A percentile compares a stretch with the other conserved stretches of the same genome.
Conservation (phyloP, 2,888 invertebrate genomes). For the Lacanobia wlatinum region DNA sequence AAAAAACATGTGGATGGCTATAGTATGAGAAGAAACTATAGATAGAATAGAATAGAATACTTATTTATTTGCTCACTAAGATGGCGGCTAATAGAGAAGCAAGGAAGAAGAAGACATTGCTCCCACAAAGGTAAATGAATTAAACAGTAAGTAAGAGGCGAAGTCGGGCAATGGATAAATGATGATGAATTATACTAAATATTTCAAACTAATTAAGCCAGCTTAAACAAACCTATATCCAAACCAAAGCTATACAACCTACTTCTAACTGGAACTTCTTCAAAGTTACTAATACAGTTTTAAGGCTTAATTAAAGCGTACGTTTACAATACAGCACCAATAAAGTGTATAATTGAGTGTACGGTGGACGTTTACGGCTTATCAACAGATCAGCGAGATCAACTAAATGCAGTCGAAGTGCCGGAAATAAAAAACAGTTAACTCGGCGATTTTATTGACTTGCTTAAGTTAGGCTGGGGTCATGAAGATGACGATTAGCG, state of each 20-base stretch:
- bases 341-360: conserved; percentile 48
- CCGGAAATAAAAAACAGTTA: conserved; percentile 65
- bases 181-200: too few species aligned
- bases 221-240: background rate
- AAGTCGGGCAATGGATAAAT: too few species aligned
- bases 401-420: conserved; percentile 53
- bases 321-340: conserved; percentile 27
- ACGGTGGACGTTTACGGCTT: conserved; percentile 36
- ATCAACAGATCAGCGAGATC: conserved; percentile 53
- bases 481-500: conserved; percentile 8
- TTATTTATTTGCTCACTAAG: too few species aligned
- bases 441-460: conserved; percentile 60
- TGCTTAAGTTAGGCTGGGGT: conserved; percentile 31
- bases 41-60: too few species aligned
- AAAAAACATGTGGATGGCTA: background rate
- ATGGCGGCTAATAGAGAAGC: too few species aligned
- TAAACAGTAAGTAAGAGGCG: too few species aligned
- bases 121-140: too few species aligned
- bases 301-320: conserved; percentile 35
- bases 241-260: background rate
- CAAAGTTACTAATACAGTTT: background rate
- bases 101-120: too few species aligned
- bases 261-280: background rate
- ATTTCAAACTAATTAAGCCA: background rate
- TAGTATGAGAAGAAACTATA: too few species aligned